Evolutionary conservation across 2,113 vertebrate species (phyloP).

Genomic region (Glareola pratincola): DNA sequence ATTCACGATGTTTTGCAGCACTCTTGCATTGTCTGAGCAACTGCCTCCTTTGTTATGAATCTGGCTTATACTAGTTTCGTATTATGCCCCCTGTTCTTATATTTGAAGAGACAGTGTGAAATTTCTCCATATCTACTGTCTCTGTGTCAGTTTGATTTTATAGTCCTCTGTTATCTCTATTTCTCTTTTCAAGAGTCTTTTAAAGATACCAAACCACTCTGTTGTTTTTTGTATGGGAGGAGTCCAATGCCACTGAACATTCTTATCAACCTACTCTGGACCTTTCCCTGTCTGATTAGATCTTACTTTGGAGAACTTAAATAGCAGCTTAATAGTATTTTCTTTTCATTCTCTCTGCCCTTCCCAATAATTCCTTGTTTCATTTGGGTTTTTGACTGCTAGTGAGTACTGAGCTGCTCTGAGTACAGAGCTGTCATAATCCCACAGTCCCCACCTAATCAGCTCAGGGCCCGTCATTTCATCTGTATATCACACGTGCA

Average conservation of each 20-base stretch:
- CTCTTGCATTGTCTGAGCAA: neutral
- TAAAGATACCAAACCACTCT: neutral
- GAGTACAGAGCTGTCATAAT: neutral
- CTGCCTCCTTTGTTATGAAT: neutral
- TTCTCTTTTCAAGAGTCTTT: neutral
- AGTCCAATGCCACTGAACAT: rapidly evolving
- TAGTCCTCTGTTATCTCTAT: neutral
- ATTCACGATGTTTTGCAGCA: neutral
- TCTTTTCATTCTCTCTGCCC: neutral
- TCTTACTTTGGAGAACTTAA: neutral
- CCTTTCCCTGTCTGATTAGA: neutral
- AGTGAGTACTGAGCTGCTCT: neutral
- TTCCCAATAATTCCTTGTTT: neutral
- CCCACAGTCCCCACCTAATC: neutral
- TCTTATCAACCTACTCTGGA: neutral
- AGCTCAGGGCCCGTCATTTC: neutral
- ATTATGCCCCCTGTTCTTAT: neutral
- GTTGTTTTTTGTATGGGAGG: neutral
- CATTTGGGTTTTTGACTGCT: neutral
- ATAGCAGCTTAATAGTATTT: neutral
- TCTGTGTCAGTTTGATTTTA: neutral
- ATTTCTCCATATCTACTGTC: neutral
- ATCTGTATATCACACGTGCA: neutral
- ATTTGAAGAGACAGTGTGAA: neutral
- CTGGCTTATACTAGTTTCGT: neutral